Base-by-base conservation (phyloP, 1,140 invertebrate species). In the Zaprionus taronus region DNA sequence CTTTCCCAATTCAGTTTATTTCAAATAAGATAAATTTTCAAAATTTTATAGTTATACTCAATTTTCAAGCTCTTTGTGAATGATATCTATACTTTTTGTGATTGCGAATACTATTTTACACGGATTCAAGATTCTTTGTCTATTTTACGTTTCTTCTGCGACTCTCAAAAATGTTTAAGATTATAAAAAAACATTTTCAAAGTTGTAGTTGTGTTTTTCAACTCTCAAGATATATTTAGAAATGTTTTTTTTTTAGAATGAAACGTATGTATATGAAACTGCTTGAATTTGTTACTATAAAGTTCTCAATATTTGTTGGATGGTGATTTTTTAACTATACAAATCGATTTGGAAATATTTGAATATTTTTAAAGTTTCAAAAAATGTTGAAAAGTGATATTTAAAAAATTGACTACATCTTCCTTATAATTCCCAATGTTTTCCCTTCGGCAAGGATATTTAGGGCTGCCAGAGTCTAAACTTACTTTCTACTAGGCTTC, bases 381-480 rank as follows among this genome's bases (percentile, higher is more conserved):
- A 56, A 56, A 7, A n/a, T n/a, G 7, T n/a, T 6, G 9, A 56
- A 56, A 28, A 26, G 31, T 11, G 9, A 9, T 34, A 34, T 34
- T 11, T 9, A n/a, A 0, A 53, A 15, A 53, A 24, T 20, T 51
- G 6, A 34, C 3, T 0, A 34, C 4, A 34, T 11, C 2, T 31
- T 15, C 9, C 15, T 53, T n/a, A 1, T n/a, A 14, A 64, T 22
- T 34, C 1, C 31, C 28, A 17, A 20, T 31, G 9, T 44, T 38
- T 38, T 62, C 14, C 20, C 53, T 53, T 58, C 22, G 62, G 65
- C 80, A 82, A 80, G 72, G 28, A 26, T 63, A 49, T 68, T n/a
- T 53, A 15, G 20, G 15, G n/a, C 55, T 15, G 70, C 36, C 67
- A 41, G 14, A 41, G 5, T 41, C 38, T 3, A 7, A 2, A 41